Base-by-base conservation (phyloP, 2,797 vertebrate species). In the Myiothlypis chrysogaster region DNA sequence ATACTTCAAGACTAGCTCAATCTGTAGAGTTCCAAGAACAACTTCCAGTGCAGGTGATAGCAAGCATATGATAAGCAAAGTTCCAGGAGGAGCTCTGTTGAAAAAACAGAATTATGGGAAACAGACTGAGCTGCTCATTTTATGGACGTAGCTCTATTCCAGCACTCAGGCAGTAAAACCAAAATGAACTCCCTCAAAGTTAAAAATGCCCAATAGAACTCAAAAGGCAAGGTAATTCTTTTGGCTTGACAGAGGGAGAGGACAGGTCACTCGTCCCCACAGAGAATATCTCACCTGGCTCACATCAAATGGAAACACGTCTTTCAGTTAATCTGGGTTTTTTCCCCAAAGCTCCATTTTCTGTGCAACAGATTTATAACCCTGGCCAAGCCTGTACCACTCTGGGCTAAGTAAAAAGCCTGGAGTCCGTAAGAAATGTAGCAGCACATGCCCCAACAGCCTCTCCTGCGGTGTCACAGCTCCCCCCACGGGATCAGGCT, bases 151-250 rank as follows among this genome's bases (percentile, higher is more conserved):
- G 73, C 44, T 84, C 84, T 44, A 68, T n/a, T 70, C 80, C 87
- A 92, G 61, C 50, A 81, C 41, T 71, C n/a, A 3, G 39, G 76
- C 63, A 93, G 60, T 81, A 86, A 95, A 96, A 90, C 24, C 17
- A 37, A 89, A 95, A 92, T 68, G 30, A 95, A 89, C 70, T 84
- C 73, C 21, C 64, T 68, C 85, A 10, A 90, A 78, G 69, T 37
- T 72, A 93, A 94, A 96, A 96, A 95, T 70, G 41, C 39, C 44
- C 59, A 65, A 55, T 75, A 90, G 88, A 91, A 77, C 69, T 78
- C 66, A 63, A 83, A 6, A 71, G 83, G 56, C 47, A 90, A 78
- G 39, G 75, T 84, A 75, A 93, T 56, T 83, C 69, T 88, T 96
- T 69, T 71, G 55, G 34, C 14, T 86, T 6, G 2, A 60, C 8